Base-by-base conservation (phyloP, 1,140 invertebrate genomes). In the Schlechtendalia chinensis region DNA sequence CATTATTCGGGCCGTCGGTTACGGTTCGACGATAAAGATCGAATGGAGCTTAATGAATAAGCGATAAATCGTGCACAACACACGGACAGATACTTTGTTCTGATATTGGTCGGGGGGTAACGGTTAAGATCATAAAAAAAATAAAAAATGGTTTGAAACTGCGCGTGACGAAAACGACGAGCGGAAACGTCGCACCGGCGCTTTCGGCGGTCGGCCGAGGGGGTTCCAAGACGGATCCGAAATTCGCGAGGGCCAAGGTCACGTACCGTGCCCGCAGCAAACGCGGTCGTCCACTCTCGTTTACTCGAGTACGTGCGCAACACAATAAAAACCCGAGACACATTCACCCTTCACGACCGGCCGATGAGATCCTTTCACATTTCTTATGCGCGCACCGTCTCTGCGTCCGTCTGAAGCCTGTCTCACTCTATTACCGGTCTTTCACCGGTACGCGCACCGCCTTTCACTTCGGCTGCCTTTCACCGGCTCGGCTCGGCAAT, bases 331-430 rank as follows among this genome's bases (percentile, higher is more conserved):
- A 61, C 27, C 45, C 56, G n/a, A 61, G 75, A 63, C 75, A 79
- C 75, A 79, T 79, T 79, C 75, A 79, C 75, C 75, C 75, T 79
- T 63, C 75, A 79, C 75, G 45, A 61, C 8, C 54, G 12, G 45
- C 54, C 11, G 27, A 58, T n/a, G 39, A 50, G 75, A 63, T 79
- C 75, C 75, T 79, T 79, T 79, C 75, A 79, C 75, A 79, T 79
- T 63, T 79, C 29, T 79, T 17, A 32, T 17, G 27, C 27, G 19
- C 71, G 56, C 19, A 12, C 47, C 5, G 10, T 12, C 47, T 1
- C 47, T 1, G 17, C 56, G 32, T 77, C 32, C 74, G 56, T 59
- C n/a, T 56, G 56, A 4, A 14, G 58, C 75, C 58, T 63, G 75
- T 79, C 75, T 79, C 75, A 50, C 58, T 79, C 32, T 63, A 79